Evolutionary conservation across 37 sponge, comb jelly and placozoan genomes (phyloP), one percentile per base, ranked within the genome.

Genomic region (Bolinopsis microptera): DNA sequence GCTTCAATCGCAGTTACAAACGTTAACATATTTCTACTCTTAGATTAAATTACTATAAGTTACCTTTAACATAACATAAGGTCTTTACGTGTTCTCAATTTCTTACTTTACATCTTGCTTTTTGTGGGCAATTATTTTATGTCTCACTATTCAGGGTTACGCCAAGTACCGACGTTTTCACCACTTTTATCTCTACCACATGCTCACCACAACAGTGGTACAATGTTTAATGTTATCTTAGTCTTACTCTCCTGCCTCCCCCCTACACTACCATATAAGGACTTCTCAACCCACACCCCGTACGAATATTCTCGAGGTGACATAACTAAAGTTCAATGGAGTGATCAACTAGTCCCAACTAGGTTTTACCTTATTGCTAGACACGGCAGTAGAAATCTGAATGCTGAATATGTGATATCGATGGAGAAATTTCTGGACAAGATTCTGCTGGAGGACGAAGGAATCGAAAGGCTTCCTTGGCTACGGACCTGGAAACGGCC

Each of bases 351-450:
- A 2, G 75, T 30, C 5, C 75, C 75, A 72, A 72, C 26, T 24
- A 2, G 75, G 75, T 3, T 72, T 5, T 72, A 72, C 25, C 75
- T 72, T 27, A 8, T 72, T n/a, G 75, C 75, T 5, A 24, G 75
- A 28, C 75, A 72, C 31, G 75, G 75, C 5, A 72, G 75, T 72
- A 72, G 75, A 72, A 8, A 72, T 72, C 26, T 72, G 75, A n/a
- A n/a, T 23, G 31, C 13, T 8, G 26, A n/a, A 24, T 3, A 24
- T 23, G 75, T 21, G 31, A n/a, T 28, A 2, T 8, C 22, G 18
- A 72, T 72, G 75, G 18, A n/a, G 13, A n/a, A 72, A 24, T 30
- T 72, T n/a, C 2, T 28, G 22, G 61, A 48, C 13, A 48, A 48
- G 61, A 48, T 48, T 13, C 13, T 48, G 13, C 13, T 13, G 61